Evolutionary conservation across 2,113 vertebrate species (phyloP), one percentile per base, ranked within the genome.

Genomic region (Callipepla squamata): DNA sequence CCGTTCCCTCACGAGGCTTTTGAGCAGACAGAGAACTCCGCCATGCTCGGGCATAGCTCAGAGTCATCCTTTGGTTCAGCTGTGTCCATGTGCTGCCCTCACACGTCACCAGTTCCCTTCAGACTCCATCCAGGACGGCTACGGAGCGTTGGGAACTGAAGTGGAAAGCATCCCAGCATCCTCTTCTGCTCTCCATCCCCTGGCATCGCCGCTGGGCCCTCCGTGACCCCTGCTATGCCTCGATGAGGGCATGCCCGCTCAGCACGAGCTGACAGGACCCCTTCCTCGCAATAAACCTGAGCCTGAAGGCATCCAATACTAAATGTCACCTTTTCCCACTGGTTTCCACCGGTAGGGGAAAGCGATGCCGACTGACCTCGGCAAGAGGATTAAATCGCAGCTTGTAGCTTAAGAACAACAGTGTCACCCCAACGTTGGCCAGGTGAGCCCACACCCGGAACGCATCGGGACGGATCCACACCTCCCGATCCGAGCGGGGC

Each of bases 391-490:
- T 85, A 85, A 91, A 67, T 32, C 19, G 44, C 61, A 53, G 61
- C 61, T 93, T 90, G 48, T 51, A 79, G 75, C 78, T 80, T 69
- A 79, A 72, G 93, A 91, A 93, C 51, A 21, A 93, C 78, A 80
- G 93, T 50, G 69, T 34, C 80, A 91, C 89, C 91, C 89, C 93
- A 95, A 82, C 36, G 51, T 58, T 70, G 61, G 65, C 78, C 76
- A 80, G 67, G 25, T 63, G 59, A 90, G 86, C 92, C 94, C 93
- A 95, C 90, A 95, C 44, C 81, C 93, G 44, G 82, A 44, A 69
- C 40, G 40, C 40, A 40, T 40, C 40, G 40, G 40, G 40, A 40
- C 40, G 40, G 40, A 40, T 40, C 13, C 40, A 40, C 40, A 40
- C 40, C 40, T 40, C 40, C 40, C 13, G 40, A 40, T 40, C 40